Base-by-base conservation (phyloP, 2,888 invertebrate genomes). In the Dusona sp. region DNA sequence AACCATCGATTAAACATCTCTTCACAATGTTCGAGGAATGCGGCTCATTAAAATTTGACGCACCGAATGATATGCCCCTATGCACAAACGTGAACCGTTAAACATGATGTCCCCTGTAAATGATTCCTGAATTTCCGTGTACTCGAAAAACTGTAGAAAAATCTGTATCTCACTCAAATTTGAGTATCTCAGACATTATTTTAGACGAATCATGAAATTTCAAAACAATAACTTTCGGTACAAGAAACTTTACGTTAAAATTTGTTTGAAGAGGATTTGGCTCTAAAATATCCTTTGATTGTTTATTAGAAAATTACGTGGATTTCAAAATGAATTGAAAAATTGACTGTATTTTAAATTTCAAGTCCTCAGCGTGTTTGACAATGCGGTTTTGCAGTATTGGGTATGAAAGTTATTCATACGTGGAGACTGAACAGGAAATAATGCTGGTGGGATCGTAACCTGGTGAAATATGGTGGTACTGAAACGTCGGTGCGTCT, bases 31-130 rank as follows among this genome's bases (percentile, higher is more conserved):
- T 73, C 72, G 74, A 11, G 48, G 78, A 73, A 81, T 73, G 74
- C 73, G 67, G 65, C 85, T 85, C 85, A 85, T 85, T 85, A 85
- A 74, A 85, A 81, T 78, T 67, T 61, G 73, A 81, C 85, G 81
- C 73, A 81, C 45, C 70, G 16, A 61, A 22, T 73, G 72, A 42
- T 7, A 48, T 65, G 36, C 29, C 33, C 33, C 33, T 78, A 38
- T 67, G 54, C 54, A 8, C 51, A 51, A 22, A 48, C 57, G 65
- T 51, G 8, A 11, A 48, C 4, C 75, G 64, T 61, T 57, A 57
- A 42, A 68, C 67, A 42, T 42, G 57, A 38, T 79, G 67, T 68
- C 54, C 57, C 38, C 57, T 45, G 54, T 70, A 29, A 64, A 65
- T 64, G 25, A 77, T 77, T 72, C 51, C 29, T 64, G 48, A 33